Base-by-base conservation (phyloP, 1,140 invertebrate genomes). In the Reticulitermes speratus region DNA sequence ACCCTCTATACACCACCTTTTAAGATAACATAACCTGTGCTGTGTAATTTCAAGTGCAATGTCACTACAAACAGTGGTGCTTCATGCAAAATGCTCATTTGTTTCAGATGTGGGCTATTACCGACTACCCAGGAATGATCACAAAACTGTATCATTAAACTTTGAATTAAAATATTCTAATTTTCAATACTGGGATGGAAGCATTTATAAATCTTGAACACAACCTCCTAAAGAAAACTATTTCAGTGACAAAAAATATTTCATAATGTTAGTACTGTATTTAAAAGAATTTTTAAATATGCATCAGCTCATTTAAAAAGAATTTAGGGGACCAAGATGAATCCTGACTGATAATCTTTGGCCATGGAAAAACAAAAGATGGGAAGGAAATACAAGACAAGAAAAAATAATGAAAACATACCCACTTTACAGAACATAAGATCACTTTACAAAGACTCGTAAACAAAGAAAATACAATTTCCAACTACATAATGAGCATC, bases 121-220 rank as follows among this genome's bases (percentile, higher is more conserved):
- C 65, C 30, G 14, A 32, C 83, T 84, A 84, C 25, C 52, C 82
- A 84, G 83, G 83, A 84, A 84, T 84, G 83, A 84, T 84, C 44
- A 52, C 83, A 84, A 52, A 84, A 84, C 12, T 83, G 9, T 83
- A 83, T 21, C 81, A 83, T 83, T 86, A 65, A 86, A 86, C 82
- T 86, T 38, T 83, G 65, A 82, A 82, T 44, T 25, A 82, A 82
- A 86, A 86, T 45, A 52, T 48, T 45, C 85, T 48, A 85, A 14
- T 30, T 69, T 84, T 86, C 38, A 81, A 45, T 16, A n/a, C 65
- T 65, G 65, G 85, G 85, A 82, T 81, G 85, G 85, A 84, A 84
- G 83, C 83, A 84, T 84, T 84, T 45, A 52, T 30, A 84, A 84
- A 84, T n/a, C n/a, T 48, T 59, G 44, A 48, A 52, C n/a, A 84